A percentile compares a stretch with the other conserved stretches of the same genome.
These are phyloP conservation scores for Parasteatoda tepidariorum DNA, from an alignment of 1,140 invertebrate species.

Conservation along the genomic window DNA sequence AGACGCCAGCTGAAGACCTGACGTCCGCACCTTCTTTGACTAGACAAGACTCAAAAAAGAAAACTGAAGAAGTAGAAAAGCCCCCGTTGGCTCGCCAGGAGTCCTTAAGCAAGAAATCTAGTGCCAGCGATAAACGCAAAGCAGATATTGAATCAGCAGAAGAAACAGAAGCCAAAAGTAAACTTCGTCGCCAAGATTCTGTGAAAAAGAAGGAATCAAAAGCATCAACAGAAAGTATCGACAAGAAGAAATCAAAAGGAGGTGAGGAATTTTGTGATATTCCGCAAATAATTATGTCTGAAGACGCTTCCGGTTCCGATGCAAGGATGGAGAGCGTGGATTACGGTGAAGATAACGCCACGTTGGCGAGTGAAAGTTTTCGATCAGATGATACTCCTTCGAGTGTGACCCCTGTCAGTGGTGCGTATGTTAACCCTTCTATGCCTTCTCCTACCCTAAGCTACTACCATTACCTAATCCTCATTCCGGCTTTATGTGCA, in stretches of 20 bases:
- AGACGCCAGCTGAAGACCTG: not conserved
- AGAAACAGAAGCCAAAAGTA: not conserved
- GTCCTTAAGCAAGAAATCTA: not conserved
- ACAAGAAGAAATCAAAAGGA: constrained; percentile 26
- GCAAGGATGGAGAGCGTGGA: constrained; percentile 43
- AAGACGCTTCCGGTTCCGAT: constrained; percentile 38
- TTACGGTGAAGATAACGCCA: constrained; percentile 36
- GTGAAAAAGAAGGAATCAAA: not conserved
- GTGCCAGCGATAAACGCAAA: not conserved
- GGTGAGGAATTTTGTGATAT: constrained; percentile 30
- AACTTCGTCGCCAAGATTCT: not conserved
- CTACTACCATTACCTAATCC: constrained; percentile 26
- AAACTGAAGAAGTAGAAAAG: constrained; percentile 1
- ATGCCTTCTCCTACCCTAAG: constrained; percentile 5
- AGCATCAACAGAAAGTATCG: too few relatives aligned
- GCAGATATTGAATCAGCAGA: not conserved
- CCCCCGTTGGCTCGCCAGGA: not conserved
- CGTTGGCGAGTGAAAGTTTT: constrained; percentile 38
- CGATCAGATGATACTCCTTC: constrained; percentile 12
- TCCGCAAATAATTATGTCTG: constrained; percentile 38
- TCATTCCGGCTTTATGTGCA: constrained; percentile 49
- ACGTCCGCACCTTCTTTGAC: not conserved
- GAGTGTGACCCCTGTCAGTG: constrained; percentile 8
- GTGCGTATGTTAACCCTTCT: constrained; percentile 44
- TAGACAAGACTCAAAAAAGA: constrained; percentile 29